Conservation (phyloP, 2,113 vertebrate genomes). For the Setophaga petechia region DNA sequence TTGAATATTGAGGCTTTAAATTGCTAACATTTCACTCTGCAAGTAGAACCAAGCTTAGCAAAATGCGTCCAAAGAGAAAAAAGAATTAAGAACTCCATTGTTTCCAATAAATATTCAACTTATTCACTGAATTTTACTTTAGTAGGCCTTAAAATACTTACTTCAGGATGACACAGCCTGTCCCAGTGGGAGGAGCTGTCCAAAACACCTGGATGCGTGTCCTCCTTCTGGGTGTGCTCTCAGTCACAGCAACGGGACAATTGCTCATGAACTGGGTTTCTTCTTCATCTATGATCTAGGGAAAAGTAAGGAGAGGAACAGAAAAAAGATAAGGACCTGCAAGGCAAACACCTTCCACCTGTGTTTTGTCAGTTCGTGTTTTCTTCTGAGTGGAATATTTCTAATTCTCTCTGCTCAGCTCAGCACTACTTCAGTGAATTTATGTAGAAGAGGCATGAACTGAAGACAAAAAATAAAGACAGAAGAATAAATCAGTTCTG, state of each 20-base stretch:
- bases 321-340: background rate
- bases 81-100: background rate
- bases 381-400: background rate
- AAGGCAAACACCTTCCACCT: accelerated
- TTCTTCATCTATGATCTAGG: conserved; percentile 95
- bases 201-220: conserved; percentile 95
- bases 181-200: conserved; percentile 88
- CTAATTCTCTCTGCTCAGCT: background rate
- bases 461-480: background rate
- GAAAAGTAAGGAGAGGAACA: background rate
- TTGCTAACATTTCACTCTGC: background rate
- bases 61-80: background rate
- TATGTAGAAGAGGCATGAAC: background rate
- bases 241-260: conserved; percentile 93
- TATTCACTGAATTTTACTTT: background rate
- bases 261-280: conserved; percentile 98
- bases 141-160: conserved; percentile 71
- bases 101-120: background rate
- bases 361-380: background rate
- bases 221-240: conserved; percentile 92
- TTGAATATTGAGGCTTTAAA: background rate
- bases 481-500: background rate
- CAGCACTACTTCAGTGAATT: background rate
- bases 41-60: background rate
- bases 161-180: conserved; percentile 92